Conservation (phyloP, 2,113 vertebrate species). For the Ivindomyrus marchei region DNA sequence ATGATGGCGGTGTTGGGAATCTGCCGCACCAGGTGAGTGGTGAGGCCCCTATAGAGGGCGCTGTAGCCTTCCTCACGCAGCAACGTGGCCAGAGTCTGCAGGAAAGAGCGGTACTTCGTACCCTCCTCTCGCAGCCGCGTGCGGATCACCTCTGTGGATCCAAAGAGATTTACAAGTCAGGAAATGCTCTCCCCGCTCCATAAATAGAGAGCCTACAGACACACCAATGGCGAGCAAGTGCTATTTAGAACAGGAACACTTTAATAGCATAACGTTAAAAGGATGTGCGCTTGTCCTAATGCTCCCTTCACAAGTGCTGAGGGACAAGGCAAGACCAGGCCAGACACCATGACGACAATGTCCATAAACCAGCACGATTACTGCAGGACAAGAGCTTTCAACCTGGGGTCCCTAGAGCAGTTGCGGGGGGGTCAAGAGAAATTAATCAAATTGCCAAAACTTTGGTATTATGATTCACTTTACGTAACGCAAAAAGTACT, state of each 20-base stretch:
- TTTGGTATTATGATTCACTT: neutral
- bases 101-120: slow-evolving; percentile 92
- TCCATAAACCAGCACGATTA: neutral
- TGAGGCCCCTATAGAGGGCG: slow-evolving; percentile 89
- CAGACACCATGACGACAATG: neutral
- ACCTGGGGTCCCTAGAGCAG: neutral
- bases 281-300: neutral
- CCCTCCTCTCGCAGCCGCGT: slow-evolving; percentile 97
- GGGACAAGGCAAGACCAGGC: neutral
- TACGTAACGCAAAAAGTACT: neutral
- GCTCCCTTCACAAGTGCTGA: neutral
- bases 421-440: neutral
- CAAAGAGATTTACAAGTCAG: neutral
- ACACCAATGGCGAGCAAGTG: neutral
- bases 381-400: neutral
- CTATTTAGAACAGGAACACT: neutral
- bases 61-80: slow-evolving; percentile 88
- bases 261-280: neutral
- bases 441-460: neutral
- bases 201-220: neutral
- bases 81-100: slow-evolving; percentile 82
- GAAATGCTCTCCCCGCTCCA: neutral
- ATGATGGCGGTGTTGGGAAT: slow-evolving; percentile 98
- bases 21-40: slow-evolving; percentile 90
- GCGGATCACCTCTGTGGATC: slow-evolving; percentile 85